phyloP scores from a whole-genome alignment of 2,888 invertebrate species.

The Machimus rusticus region DNA sequence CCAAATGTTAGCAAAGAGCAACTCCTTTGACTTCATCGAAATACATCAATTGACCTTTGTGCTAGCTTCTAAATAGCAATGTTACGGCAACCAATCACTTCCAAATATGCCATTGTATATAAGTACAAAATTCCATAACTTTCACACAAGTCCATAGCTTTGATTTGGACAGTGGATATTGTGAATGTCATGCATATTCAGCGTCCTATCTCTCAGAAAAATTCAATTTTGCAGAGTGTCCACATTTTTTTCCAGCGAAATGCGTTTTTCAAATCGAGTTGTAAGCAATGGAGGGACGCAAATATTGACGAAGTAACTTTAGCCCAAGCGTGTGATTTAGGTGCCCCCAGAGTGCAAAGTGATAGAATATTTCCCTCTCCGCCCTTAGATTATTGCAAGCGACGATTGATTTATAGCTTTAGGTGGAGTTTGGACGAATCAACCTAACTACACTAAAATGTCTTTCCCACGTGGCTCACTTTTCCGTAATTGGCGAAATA shows the following conservation, averaged over 20 bases:
- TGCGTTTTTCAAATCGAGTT: background rate
- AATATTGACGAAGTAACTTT: background rate
- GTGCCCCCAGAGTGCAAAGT: background rate
- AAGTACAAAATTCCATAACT: background rate
- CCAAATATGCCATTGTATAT: background rate
- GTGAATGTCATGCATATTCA: background rate
- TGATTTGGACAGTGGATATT: background rate
- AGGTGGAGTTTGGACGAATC: background rate
- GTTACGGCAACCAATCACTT: background rate
- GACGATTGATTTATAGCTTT: background rate
- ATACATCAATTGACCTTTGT: background rate
- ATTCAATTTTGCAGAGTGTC: background rate
- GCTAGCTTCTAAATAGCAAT: background rate
- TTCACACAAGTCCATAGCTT: background rate
- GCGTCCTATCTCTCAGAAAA: background rate
- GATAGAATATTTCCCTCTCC: background rate
- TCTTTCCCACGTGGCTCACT: background rate
- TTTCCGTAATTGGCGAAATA: background rate
- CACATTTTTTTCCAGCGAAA: background rate
- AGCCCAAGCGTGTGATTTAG: background rate
- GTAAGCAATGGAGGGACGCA: background rate
- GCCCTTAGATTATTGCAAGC: background rate
- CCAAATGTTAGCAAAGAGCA: background rate
- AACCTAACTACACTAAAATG: background rate
- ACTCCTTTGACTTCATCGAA: background rate